Evolutionary conservation across 2,888 invertebrate species (phyloP).

Genomic region (Dexiosoma caninum): DNA sequence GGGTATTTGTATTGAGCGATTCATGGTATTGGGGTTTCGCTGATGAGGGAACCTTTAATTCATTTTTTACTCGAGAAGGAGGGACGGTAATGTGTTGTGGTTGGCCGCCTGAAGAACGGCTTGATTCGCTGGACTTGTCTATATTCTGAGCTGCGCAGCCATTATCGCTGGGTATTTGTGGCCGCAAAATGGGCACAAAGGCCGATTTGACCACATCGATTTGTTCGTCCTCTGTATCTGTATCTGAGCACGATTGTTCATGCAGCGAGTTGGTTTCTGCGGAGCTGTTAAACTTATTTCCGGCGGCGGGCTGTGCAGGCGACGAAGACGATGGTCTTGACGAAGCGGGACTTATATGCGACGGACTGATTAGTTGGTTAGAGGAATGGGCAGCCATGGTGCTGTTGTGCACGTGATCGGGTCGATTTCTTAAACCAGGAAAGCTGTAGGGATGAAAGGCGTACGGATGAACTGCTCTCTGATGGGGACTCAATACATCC

Average conservation of each 20-base stretch:
- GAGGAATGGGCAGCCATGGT: conserved; percentile 67
- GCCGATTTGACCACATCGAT: conserved; percentile 88
- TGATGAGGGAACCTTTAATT: conserved; percentile 82
- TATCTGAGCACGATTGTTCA: conserved; percentile 80
- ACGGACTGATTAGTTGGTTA: conserved; percentile 70
- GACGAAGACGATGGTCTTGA: conserved; percentile 77
- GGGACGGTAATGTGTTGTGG: conserved; percentile 14
- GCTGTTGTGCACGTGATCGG: conserved; percentile 66
- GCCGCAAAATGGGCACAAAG: conserved; percentile 82
- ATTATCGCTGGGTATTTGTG: conserved; percentile 77
- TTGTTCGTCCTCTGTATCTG: conserved; percentile 83
- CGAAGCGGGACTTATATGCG: conserved; percentile 76
- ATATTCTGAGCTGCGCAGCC: conserved; percentile 70
- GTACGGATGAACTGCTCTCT: conserved; percentile 75
- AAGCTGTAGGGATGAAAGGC: conserved; percentile 81
- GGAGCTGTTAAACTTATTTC: conserved; percentile 79
- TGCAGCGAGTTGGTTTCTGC: conserved; percentile 82
- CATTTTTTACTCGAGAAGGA: conserved; percentile 78
- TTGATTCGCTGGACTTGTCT: conserved; percentile 73
- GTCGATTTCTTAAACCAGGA: conserved; percentile 72
- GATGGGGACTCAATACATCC: conserved; percentile 78
- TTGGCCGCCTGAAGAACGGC: conserved; percentile 71
- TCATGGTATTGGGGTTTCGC: conserved; percentile 79
- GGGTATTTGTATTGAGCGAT: conserved; percentile 73
- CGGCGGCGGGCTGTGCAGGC: conserved; percentile 67